Base-by-base conservation (phyloP, 2,888 invertebrate genomes). In the Dioctria linearis region DNA sequence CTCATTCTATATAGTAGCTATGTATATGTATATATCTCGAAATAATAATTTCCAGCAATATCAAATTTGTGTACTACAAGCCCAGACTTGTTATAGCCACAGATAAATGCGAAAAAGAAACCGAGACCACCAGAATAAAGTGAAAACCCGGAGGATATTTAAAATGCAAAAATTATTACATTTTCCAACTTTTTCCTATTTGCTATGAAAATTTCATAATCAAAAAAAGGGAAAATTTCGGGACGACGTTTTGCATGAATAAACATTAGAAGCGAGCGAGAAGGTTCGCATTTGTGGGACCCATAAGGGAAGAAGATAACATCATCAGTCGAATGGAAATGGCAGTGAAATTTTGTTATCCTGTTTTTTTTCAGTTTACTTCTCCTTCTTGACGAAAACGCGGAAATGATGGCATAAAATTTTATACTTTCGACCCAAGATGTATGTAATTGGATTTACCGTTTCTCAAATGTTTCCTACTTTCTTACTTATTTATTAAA, bases 111-210 rank as follows among this genome's bases (percentile, higher is more conserved):
- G 75, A 51, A 75, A 61, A 75, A 59, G 61, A 25, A 75, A 40
- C 61, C 75, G 59, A 75, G 75, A 75, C 75, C 75, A 37, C 75
- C 76, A 79, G 82, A 84, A 83, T 82, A 82, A 84, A 84, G 83
- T 83, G 84, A 83, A 84, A 83, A 78, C 84, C 84, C 83, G 82
- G 82, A 84, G 84, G 84, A 84, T 84, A 84, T 84, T 84, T 84
- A 84, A 84, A 84, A 84, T 84, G 83, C 84, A 84, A 84, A 84
- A 84, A 84, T 84, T 84, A 84, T 84, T 84, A 84, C 83, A 83
- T 84, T 84, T 83, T 69, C 80, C 81, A 80, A 78, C 78, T 80
- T 80, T 82, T 82, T 82, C 71, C 79, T 81, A 81, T 81, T 75
- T 79, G 69, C 79, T 79, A 81, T 81, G 81, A 79, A 81, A 81